Evolutionary conservation across 2,888 invertebrate genomes (phyloP), one percentile per base, ranked within the genome.

Genomic region (Pediacus dermestoides): DNA sequence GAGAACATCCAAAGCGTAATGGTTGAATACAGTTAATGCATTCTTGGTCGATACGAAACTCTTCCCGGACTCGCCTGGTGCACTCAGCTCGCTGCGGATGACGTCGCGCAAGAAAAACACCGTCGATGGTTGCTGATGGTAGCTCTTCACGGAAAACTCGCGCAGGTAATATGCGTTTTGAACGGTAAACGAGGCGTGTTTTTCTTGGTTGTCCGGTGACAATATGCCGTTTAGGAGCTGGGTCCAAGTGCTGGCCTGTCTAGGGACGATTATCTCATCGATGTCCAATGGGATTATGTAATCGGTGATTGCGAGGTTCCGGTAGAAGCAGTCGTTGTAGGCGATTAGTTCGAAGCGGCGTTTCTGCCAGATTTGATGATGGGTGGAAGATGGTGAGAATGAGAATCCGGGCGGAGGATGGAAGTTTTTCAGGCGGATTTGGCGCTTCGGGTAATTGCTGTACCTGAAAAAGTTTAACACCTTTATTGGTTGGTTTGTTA

Each of bases 251-350:
- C 69, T 60, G 13, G 73, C 72, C 46, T 71, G 66, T 60, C 77
- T 75, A 10, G 86, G 86, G 35, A 86, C 72, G 38, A 87, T 74
- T 31, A 85, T 71, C 70, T 87, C 86, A 63, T 87, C 86, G 27
- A 84, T 72, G 61, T 87, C 86, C 50, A 86, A 66, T 6, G 85
- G 82, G 15, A 85, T 70, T 10, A 85, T 69, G 60, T 73, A 83
- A 53, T 78, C 74, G 22, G 82, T 81, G 46, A 72, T 71, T 52
- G 74, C 68, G 34, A 85, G 67, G 67, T 83, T 83, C 61, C 82
- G 75, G 63, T 87, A 85, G 41, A 86, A 74, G 60, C 86, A 87
- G 63, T 85, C 85, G 63, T 87, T 87, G 64, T 86, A 87, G 0
- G 84, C 78, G 44, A 86, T 74, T 16, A 87, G 69, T 61, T 87